Conservation (phyloP, 2,888 invertebrate species). For the Platycnemis pennipes region DNA sequence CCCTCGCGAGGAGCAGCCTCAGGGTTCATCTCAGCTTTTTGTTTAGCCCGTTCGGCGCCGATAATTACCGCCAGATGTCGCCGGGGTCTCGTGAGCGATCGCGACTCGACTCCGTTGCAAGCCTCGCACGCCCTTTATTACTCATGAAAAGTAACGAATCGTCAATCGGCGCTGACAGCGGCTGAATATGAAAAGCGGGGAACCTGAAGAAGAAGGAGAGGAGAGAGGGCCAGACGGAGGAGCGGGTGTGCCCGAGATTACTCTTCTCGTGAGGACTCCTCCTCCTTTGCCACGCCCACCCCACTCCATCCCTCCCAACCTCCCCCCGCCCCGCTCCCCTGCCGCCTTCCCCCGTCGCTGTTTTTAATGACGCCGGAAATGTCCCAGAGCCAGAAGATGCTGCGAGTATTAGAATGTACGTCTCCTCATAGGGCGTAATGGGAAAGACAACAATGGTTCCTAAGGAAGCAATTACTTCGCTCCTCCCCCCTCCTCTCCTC, state of each 20-base stretch:
- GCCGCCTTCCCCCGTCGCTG: not conserved
- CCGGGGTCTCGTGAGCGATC: not conserved
- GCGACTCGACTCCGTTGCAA: not conserved
- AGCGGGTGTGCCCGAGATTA: not conserved
- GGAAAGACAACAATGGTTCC: constrained; percentile 62
- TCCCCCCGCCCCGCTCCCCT: not conserved
- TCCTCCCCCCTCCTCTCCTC: not conserved
- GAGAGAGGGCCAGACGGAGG: not conserved
- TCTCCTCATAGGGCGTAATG: constrained; percentile 64
- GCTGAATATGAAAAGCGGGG: constrained; percentile 12
- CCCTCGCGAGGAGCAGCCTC: not conserved
- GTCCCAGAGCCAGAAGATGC: constrained; percentile 62
- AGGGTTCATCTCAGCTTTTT: not conserved
- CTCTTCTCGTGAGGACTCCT: not conserved
- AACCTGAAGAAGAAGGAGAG: too few species aligned
- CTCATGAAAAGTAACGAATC: constrained; percentile 26
- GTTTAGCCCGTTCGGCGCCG: constrained; percentile 16
- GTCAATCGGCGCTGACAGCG: constrained; percentile 20
- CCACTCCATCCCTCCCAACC: not conserved
- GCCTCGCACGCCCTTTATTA: not conserved
- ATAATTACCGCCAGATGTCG: constrained; percentile 39
- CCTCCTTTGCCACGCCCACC: not conserved
- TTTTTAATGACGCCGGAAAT: constrained; percentile 62
- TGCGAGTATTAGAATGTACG: constrained; percentile 59
- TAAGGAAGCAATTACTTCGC: constrained; percentile 65